These are phyloP conservation scores for Acholoe squamosa DNA, from an alignment of 2,888 invertebrate species.

Conservation along the genomic window DNA sequence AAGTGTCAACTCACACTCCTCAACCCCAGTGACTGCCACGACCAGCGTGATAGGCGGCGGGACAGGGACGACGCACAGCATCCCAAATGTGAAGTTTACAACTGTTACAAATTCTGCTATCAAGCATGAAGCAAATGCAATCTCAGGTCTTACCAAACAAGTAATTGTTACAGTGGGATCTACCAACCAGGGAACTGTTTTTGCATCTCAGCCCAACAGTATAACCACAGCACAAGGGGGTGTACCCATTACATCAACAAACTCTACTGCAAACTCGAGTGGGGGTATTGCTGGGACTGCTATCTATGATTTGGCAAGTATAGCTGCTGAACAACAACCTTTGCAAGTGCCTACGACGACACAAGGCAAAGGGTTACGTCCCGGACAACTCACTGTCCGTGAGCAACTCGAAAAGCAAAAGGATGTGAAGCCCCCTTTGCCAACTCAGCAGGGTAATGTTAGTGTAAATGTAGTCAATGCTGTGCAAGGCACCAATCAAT, in stretches of 20 bases:
- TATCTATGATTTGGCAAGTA: slow-evolving; percentile 78
- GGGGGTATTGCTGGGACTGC: slow-evolving; percentile 69
- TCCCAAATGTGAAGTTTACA: slow-evolving; percentile 53
- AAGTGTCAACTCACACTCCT: slow-evolving; percentile 58
- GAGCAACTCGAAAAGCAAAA: slow-evolving; percentile 52
- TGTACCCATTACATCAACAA: slow-evolving; percentile 42
- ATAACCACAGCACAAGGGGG: slow-evolving; percentile 38
- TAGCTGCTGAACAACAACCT: slow-evolving; percentile 79
- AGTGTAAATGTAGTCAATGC: slow-evolving; percentile 47
- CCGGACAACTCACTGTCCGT: slow-evolving; percentile 47
- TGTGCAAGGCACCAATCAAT: slow-evolving; percentile 58
- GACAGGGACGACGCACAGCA: slow-evolving; percentile 47
- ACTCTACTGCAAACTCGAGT: slow-evolving; percentile 48
- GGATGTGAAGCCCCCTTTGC: slow-evolving; percentile 48
- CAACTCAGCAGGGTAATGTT: slow-evolving; percentile 57
- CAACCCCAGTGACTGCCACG: slow-evolving; percentile 50
- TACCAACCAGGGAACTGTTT: slow-evolving; percentile 67
- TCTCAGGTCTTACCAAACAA: slow-evolving; percentile 53
- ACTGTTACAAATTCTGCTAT: slow-evolving; percentile 59
- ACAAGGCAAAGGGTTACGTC: slow-evolving; percentile 42
- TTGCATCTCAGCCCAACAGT: slow-evolving; percentile 56
- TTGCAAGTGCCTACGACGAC: slow-evolving; percentile 71
- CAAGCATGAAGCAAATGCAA: slow-evolving; percentile 59
- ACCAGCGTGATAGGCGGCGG: slow-evolving; percentile 48
- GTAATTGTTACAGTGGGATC: slow-evolving; percentile 67